A percentile compares a stretch with the other conserved stretches of the same genome.
Evolutionary conservation across 35 echinoderm and acorn worm species (phyloP).

Genomic region (Strongylocentrotus purpuratus): DNA sequence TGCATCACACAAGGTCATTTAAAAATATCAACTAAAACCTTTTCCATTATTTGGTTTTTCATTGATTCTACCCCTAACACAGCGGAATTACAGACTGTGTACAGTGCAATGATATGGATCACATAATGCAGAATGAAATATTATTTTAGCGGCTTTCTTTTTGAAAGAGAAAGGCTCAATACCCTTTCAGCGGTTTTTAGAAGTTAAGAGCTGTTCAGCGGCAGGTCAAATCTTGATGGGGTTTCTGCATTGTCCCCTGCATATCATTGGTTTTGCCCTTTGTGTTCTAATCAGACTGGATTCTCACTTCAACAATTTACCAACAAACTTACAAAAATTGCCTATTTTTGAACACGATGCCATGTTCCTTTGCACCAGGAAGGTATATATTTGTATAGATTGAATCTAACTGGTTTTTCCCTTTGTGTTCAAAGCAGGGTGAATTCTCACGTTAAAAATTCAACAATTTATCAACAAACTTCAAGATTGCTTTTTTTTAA

Average conservation of each 20-base stretch:
- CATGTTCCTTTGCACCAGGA: background rate
- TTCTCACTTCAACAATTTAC: conserved; percentile 6
- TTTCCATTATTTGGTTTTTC: background rate
- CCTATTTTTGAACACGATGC: background rate
- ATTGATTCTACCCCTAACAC: background rate
- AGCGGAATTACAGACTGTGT: background rate
- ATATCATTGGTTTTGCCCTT: background rate
- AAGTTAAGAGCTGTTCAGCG: background rate
- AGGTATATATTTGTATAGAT: background rate
- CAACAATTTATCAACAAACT: no score
- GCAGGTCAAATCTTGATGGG: conserved; percentile 33
- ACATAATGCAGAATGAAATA: conserved; percentile 13
- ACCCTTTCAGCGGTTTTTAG: background rate
- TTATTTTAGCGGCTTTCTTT: conserved; percentile 18
- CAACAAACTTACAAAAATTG: background rate
- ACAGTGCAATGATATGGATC: background rate
- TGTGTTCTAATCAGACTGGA: background rate
- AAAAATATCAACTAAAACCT: background rate
- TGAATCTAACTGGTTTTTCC: no score
- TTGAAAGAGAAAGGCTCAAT: background rate
- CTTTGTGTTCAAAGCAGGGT: no score
- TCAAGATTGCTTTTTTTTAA: no score
- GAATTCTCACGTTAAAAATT: no score
- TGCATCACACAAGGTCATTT: background rate
- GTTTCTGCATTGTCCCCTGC: background rate